These are phyloP conservation scores for Lophochroa leadbeateri DNA, from an alignment of 2,113 vertebrate species.

Conservation along the genomic window DNA sequence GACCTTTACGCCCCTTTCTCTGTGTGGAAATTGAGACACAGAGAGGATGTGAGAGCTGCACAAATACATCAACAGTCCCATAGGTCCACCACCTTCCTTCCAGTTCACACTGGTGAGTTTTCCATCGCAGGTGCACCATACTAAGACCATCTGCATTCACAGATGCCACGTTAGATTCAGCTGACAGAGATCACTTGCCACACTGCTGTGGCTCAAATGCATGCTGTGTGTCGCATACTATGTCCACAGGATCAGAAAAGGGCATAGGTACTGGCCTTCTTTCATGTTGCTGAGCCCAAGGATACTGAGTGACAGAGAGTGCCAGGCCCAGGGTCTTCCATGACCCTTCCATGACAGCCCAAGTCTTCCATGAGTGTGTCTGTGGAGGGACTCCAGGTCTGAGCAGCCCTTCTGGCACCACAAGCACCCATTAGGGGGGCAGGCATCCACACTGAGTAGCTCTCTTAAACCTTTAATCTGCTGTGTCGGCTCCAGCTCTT, in stretches of 20 bases:
- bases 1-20: not conserved
- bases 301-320: not conserved
- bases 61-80: fast-evolving
- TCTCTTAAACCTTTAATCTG: not conserved
- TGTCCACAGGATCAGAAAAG: not conserved
- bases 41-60: conserved; percentile 15
- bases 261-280: not conserved
- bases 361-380: not conserved
- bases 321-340: not conserved
- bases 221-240: not conserved
- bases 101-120: not conserved
- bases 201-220: not conserved
- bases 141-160: not conserved
- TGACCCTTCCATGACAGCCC: not conserved
- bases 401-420: not conserved
- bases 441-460: not conserved
- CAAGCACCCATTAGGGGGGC: not conserved
- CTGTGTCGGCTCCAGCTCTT: not conserved
- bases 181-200: not conserved
- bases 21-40: not conserved
- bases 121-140: not conserved
- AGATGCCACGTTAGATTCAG: not conserved
- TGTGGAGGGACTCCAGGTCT: not conserved
- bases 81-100: not conserved
- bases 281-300: not conserved